Percentiles rank a stretch among this genome's conserved stretches.
Conservation (phyloP, 2,113 vertebrate genomes). For the Alethe diademata region DNA sequence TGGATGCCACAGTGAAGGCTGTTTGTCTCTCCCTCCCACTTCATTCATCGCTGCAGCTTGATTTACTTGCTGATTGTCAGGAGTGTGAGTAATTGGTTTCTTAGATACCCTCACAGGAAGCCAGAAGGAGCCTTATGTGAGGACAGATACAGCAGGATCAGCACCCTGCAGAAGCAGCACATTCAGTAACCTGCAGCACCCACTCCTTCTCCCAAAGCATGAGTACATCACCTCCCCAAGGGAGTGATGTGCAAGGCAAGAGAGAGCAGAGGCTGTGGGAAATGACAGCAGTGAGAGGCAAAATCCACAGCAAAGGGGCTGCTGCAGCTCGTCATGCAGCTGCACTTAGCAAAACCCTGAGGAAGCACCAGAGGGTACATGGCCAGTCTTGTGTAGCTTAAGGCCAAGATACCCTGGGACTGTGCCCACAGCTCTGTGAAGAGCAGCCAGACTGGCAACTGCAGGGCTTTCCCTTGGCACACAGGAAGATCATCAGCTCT, state of each 20-base stretch:
- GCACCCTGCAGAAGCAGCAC: neutral
- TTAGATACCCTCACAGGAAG: neutral
- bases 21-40: neutral
- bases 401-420: neutral
- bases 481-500: neutral
- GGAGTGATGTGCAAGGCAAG: neutral
- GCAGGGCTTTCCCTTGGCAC: neutral
- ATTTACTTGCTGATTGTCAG: neutral
- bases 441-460: neutral
- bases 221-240: neutral
- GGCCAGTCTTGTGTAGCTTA: neutral
- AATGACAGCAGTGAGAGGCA: neutral
- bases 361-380: neutral
- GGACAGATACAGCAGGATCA: neutral
- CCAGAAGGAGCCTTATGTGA: neutral
- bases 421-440: neutral
- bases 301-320: neutral
- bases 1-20: neutral
- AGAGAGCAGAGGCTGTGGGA: neutral
- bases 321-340: accelerated
- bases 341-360: neutral
- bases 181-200: neutral
- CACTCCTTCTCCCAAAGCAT: neutral
- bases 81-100: neutral
- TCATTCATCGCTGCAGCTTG: accelerated